Evolutionary conservation across 2,888 invertebrate species (phyloP), one percentile per base, ranked within the genome.

Genomic region (Rhaphigaster nebulosa): DNA sequence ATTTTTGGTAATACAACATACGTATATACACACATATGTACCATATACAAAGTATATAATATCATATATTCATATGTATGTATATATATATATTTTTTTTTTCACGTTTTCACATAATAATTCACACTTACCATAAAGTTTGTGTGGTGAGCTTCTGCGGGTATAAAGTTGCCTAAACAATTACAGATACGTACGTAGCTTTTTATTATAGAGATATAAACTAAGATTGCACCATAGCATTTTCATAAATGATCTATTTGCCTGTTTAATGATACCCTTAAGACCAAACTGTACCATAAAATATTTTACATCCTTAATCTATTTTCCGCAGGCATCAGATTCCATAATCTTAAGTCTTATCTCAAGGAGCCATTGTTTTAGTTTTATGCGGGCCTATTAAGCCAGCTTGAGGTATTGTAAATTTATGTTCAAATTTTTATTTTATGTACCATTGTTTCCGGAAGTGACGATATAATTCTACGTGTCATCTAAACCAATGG

Each of bases 291-390:
- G 80, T 50, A 50, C n/a, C n/a, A 84, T 84, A 84, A 84, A 84
- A 84, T 45, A 13, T 84, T 84, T 84, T 45, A 45, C n/a, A n/a
- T 26, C 45, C 84, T 50, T 23, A 50, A 84, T 84, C 84, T 45
- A 45, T 45, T 45, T 41, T 45, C 84, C 13, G 26, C 84, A 38
- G 70, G 18, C 70, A 76, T 70, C 34, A 34, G 70, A 70, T 70
- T 70, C 20, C 34, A 76, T 65, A 65, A 65, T 76, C 70, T 76
- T 38, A 38, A 76, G 34, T 76, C 38, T 18, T 76, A 38, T 76
- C 70, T 76, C 1, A 76, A 76, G 38, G 70, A 76, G 70, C 70
- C 70, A 38, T 76, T 76, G 70, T 76, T 76, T 76, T 76, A 76
- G 70, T 76, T 76, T 76, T 38, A 76, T 76, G 70, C 1, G 0